Conservation (phyloP, 2,797 vertebrate genomes). For the Danio aesculapii region DNA sequence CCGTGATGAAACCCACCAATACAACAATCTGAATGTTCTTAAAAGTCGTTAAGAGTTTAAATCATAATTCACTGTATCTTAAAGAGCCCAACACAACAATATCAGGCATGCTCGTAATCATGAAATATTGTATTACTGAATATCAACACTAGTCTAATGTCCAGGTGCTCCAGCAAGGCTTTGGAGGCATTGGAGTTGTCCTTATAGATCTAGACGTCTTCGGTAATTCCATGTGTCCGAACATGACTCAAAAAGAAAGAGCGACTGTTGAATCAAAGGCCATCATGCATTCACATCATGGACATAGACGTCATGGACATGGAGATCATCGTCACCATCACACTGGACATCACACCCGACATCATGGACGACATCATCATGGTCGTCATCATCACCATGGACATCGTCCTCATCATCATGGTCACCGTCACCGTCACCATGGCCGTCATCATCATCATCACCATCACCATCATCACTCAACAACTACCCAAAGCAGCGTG, state of each 20-base stretch:
- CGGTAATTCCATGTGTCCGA: constrained; percentile 21
- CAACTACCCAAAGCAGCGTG: background rate
- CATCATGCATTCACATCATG: constrained; percentile 20
- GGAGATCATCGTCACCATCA: background rate
- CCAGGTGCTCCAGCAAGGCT: constrained; percentile 48
- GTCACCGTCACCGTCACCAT: background rate
- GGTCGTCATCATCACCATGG: background rate
- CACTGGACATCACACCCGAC: background rate
- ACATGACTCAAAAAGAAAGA: constrained; percentile 29
- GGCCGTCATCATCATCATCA: constrained; percentile 5
- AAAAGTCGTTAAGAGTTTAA: no score
- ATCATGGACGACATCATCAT: constrained; percentile 15
- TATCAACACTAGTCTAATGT: background rate
- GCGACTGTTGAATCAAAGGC: constrained; percentile 24
- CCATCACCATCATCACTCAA: background rate
- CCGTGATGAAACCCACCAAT: no score
- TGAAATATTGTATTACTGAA: no score
- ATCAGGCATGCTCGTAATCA: no score
- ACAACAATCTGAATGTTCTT: no score
- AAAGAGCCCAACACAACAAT: no score
- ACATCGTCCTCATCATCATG: constrained; percentile 1
- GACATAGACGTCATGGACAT: background rate
- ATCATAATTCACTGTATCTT: no score
- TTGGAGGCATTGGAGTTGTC: constrained; percentile 51
- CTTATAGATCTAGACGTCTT: constrained; percentile 44